Evolutionary conservation across 2,113 vertebrate genomes (phyloP), one percentile per base, ranked within the genome.

Genomic region (Engystomops pustulosus): DNA sequence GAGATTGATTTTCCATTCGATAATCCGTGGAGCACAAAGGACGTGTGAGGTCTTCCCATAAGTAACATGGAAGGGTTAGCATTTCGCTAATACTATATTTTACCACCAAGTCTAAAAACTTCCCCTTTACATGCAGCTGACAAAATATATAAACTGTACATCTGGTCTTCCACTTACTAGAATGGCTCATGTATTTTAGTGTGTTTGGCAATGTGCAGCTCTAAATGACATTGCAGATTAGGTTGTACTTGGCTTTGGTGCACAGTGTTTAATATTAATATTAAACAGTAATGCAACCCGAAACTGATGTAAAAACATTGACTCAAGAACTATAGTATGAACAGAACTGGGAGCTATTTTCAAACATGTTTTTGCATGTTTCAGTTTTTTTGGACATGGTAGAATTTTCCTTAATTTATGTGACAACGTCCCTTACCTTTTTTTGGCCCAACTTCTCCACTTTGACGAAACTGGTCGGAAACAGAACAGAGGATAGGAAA

Each of bases 161-260:
- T 67, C 62, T 67, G 62, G 23, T 34, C 14, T 34, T 67, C 14
- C 62, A 34, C 62, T 34, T 60, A 25, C 55, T 3, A 27, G 23
- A 25, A 27, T 60, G 62, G 62, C 34, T 34, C 32, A 34, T 3
- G 23, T 27, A 25, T 67, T 34, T 67, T 32, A 32, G 30, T 67
- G 30, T 67, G 30, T 67, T 67, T 34, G 62, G 30, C 62, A 67
- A 18, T 34, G 12, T 8, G 62, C 8, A 67, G 62, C 62, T 34
- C 62, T 67, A 67, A 67, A 67, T 67, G 62, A 67, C 34, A 67
- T 67, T 67, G 62, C 62, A 67, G 62, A 67, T 67, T 18, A 32
- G 62, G 27, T 34, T 67, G 62, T 34, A 32, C 7, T 67, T 34
- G 27, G 62, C 62, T 34, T 67, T 34, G 27, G 25, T 20, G 30